Base-by-base conservation (phyloP, 2,888 invertebrate species). In the Diloba caeruleocephala region DNA sequence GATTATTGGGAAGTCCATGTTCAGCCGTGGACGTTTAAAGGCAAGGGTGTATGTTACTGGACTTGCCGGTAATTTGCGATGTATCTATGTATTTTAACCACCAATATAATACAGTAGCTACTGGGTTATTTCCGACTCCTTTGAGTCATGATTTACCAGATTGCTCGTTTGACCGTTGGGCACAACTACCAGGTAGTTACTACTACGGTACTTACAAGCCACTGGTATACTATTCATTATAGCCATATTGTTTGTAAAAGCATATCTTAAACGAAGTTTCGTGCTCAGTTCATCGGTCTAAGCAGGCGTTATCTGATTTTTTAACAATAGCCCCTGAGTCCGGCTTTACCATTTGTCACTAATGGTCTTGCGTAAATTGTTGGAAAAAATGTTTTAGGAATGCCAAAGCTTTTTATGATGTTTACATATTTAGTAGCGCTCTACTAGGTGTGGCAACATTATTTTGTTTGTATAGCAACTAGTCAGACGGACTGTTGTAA, bases 191-290 rank as follows among this genome's bases (percentile, higher is more conserved):
- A 21, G 37, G 44, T 43, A n/a, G n/a, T n/a, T n/a, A n/a, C n/a
- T n/a, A n/a, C n/a, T n/a, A n/a, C n/a, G n/a, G n/a, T n/a, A n/a
- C n/a, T 54, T 54, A 29, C 44, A 44, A 42, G 38, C 29, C 29
- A 23, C 38, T 49, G 66, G 52, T 48, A 52, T n/a, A n/a, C 28
- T 31, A 57, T 61, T 58, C 56, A 49, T 65, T 61, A 61, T 33
- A 48, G 36, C 15, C 39, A 61, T 52, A 66, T 57, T 48, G 62
- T 58, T 63, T 41, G 42, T 42, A 59, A 63, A 71, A 55, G 68
- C 64, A 52, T 71, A 71, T 71, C 65, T 70, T 64, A 71, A 70
- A 64, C 42, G 68, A 51, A 58, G 42, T 51, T 58, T 71, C 70
- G 61, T 71, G 71, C 49, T 23, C 34, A 34, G 14, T 42, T 43